These are phyloP conservation scores for Toxonevra muliebris DNA, from an alignment of 2,888 invertebrate species.

Conservation along the genomic window DNA sequence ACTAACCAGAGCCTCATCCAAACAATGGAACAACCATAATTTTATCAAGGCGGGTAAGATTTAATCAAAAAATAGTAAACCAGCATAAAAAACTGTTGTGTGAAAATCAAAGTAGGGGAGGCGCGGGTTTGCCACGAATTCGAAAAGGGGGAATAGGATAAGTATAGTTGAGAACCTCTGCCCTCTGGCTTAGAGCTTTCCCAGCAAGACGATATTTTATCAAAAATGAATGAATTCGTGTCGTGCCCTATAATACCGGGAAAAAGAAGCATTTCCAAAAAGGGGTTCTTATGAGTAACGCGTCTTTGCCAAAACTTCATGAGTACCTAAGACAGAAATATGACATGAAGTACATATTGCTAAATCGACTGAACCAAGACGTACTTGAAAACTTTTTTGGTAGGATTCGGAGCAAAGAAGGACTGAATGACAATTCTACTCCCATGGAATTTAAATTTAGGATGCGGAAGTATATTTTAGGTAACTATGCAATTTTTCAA, in stretches of 20 bases:
- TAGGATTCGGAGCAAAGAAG: constrained; percentile 20
- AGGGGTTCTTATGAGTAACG: constrained; percentile 16
- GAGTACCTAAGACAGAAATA: constrained; percentile 13
- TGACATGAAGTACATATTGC: constrained; percentile 14
- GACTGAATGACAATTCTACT: constrained; percentile 23
- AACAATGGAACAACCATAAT: too few relatives aligned
- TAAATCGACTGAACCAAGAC: constrained; percentile 23
- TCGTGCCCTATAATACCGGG: constrained; percentile 9
- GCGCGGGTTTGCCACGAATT: too few relatives aligned
- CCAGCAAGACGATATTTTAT: constrained; percentile 8
- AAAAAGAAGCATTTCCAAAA: constrained; percentile 23
- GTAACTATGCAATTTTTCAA: too few relatives aligned
- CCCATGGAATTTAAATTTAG: constrained; percentile 22
- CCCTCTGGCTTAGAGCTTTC: constrained; percentile 14
- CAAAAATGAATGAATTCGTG: constrained; percentile 19
- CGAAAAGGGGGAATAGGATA: too few relatives aligned
- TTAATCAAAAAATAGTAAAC: too few relatives aligned
- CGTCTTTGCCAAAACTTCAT: constrained; percentile 2
- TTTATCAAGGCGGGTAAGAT: too few relatives aligned
- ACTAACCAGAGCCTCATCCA: too few relatives aligned
- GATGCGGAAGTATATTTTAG: constrained; percentile 15
- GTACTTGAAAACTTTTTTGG: constrained; percentile 26
- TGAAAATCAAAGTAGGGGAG: too few relatives aligned
- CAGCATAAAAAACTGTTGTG: too few relatives aligned
- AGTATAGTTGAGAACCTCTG: background rate